Evolutionary conservation across 30 jellyfish, hydroid and myxozoan genomes (phyloP).

Genomic region (Turritopsis dohrnii): DNA sequence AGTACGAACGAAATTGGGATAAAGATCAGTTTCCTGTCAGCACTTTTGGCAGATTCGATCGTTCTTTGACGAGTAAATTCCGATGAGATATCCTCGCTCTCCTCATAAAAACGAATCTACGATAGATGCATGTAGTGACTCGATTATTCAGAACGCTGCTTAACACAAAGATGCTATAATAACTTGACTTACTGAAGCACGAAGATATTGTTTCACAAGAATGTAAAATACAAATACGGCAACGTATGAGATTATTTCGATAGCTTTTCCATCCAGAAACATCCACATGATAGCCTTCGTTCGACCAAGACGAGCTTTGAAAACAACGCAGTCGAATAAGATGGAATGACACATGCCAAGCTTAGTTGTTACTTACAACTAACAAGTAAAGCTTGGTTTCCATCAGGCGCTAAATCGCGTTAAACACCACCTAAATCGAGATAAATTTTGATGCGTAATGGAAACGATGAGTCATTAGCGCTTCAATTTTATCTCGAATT

Average conservation of each 20-base stretch:
- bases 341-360: neutral
- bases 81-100: neutral
- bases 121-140: neutral
- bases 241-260: constrained; percentile 61
- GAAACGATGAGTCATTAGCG: too few species aligned
- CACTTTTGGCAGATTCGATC: constrained; percentile 57
- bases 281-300: constrained; percentile 48
- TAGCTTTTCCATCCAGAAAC: constrained; percentile 67
- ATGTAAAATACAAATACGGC: constrained; percentile 41
- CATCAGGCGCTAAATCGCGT: too few species aligned
- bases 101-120: neutral
- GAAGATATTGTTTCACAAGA: neutral
- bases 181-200: neutral
- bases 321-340: neutral
- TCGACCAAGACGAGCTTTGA: neutral
- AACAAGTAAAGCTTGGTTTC: too few species aligned
- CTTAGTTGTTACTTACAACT: too few species aligned
- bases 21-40: constrained; percentile 69
- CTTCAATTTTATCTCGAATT: too few species aligned
- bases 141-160: neutral
- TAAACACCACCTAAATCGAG: too few species aligned
- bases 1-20: constrained; percentile 63
- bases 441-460: too few species aligned
- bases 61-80: constrained; percentile 39
- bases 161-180: neutral